Evolutionary conservation across 2,888 invertebrate species (phyloP).

Genomic region (Dermolepida albohirtum): DNA sequence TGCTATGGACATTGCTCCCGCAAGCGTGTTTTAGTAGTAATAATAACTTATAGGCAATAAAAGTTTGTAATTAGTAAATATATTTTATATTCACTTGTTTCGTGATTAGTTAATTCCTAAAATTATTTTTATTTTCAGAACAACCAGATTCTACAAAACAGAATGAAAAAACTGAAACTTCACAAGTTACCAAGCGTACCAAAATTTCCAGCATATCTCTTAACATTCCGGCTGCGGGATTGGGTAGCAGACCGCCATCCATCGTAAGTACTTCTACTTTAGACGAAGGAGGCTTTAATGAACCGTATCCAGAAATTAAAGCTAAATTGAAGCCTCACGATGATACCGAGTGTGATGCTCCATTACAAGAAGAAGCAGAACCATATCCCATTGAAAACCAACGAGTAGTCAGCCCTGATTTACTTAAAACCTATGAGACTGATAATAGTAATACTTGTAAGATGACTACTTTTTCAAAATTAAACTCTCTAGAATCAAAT

Average conservation of each 20-base stretch:
- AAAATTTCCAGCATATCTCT: conserved; percentile 73
- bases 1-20: too few relatives aligned
- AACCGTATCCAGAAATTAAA: conserved; percentile 78
- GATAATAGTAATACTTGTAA: conserved; percentile 21
- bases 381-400: conserved; percentile 33
- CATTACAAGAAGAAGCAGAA: conserved; percentile 41
- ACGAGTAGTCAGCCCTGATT: conserved; percentile 31
- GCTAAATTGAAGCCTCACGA: conserved; percentile 64
- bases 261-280: conserved; percentile 71
- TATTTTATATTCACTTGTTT: neutral
- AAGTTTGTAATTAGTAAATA: too few relatives aligned
- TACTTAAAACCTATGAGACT: conserved; percentile 40
- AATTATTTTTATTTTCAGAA: conserved; percentile 51
- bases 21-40: too few relatives aligned
- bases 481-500: conserved; percentile 27
- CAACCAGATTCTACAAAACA: conserved; percentile 53
- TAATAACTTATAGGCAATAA: too few relatives aligned
- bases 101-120: neutral
- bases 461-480: conserved; percentile 18
- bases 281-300: conserved; percentile 80
- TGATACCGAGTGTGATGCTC: conserved; percentile 53
- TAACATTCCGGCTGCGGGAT: conserved; percentile 73
- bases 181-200: conserved; percentile 65
- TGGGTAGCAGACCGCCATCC: conserved; percentile 74
- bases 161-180: conserved; percentile 58